phyloP scores from a whole-genome alignment of 1,140 invertebrate species.

The Cydia strobilella region DNA sequence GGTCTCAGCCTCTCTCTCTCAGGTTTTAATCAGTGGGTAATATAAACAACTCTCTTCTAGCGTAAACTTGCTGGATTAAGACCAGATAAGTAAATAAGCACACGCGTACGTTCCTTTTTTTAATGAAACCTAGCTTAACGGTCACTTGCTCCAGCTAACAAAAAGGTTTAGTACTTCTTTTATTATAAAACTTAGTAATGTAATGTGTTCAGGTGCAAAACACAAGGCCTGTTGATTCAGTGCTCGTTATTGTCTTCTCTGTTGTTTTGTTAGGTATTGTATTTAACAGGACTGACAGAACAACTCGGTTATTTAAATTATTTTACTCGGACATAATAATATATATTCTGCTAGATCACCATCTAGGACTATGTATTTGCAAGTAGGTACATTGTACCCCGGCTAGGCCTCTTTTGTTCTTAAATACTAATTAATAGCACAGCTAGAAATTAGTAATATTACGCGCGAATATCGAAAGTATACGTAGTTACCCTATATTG shows the following conservation, averaged over 20 bases:
- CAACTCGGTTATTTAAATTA: too few species aligned
- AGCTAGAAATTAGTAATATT: not conserved
- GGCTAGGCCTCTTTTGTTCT: too few species aligned
- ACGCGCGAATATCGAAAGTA: not conserved
- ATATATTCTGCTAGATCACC: too few species aligned
- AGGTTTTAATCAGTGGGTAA: slow-evolving; percentile 27
- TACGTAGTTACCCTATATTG: slow-evolving; percentile 17
- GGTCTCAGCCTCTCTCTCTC: too few species aligned
- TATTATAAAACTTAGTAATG: too few species aligned
- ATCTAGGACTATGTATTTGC: too few species aligned
- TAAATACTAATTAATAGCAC: too few species aligned
- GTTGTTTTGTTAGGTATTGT: not conserved
- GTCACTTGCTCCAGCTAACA: not conserved
- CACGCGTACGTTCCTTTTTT: slow-evolving; percentile 23
- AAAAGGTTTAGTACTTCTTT: not conserved
- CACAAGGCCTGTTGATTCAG: not conserved
- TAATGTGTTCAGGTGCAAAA: too few species aligned
- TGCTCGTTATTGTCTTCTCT: not conserved
- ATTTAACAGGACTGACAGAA: not conserved
- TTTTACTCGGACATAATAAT: too few species aligned
- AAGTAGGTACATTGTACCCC: too few species aligned
- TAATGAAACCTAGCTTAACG: slow-evolving; percentile 8
- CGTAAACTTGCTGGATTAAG: slow-evolving; percentile 24
- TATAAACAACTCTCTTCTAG: slow-evolving; percentile 29
- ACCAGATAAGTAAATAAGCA: slow-evolving; percentile 28